Base-by-base conservation (phyloP, 2,113 vertebrate species). In the Pedionomus torquatus region DNA sequence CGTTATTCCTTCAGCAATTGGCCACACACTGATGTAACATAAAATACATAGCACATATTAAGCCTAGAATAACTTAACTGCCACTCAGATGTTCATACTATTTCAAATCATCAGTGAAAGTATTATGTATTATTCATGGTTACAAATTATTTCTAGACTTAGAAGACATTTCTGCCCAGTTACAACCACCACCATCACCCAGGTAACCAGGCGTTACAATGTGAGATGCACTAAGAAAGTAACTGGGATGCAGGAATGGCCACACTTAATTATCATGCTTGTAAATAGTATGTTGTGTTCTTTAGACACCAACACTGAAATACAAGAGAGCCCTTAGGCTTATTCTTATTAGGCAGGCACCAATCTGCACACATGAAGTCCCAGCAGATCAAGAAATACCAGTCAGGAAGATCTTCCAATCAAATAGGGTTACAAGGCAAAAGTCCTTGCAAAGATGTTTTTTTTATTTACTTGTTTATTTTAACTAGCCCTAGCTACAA, bases 341-440 rank as follows among this genome's bases (percentile, higher is more conserved):
- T 72, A 17, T 37, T 71, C 44, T 46, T 86, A 57, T 25, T 82
- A 75, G 51, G 89, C 23, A 89, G 55, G 64, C 58, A 94, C 35
- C 79, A 78, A 49, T 57, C 80, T 80, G 61, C 71, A 84, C 26
- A 58, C 17, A 69, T 0, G 2, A 60, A 74, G 51, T 33, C 60
- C 65, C 77, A 81, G 90, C 28, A 91, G 87, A 92, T 76, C 92
- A 94, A 87, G 96, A 95, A 92, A 95, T 93, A 96, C 87, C 83
- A 3, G 61, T 89, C 61, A 65, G 57, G 35, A 83, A 76, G 65
- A 93, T 85, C 43, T 72, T 8, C 33, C 44, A n/a, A 81, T 21
- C 75, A 58, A 86, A 54, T 0, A 21, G 18, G 5, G 17, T 23
- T 31, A 64, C 1, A 6, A 14, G 23, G 20, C 10, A 60, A 77